Percentiles rank a stretch among this genome's conserved stretches.
These are phyloP conservation scores for Percopsis omiscomaycus DNA, from an alignment of 2,797 vertebrate species.

Conservation along the genomic window DNA sequence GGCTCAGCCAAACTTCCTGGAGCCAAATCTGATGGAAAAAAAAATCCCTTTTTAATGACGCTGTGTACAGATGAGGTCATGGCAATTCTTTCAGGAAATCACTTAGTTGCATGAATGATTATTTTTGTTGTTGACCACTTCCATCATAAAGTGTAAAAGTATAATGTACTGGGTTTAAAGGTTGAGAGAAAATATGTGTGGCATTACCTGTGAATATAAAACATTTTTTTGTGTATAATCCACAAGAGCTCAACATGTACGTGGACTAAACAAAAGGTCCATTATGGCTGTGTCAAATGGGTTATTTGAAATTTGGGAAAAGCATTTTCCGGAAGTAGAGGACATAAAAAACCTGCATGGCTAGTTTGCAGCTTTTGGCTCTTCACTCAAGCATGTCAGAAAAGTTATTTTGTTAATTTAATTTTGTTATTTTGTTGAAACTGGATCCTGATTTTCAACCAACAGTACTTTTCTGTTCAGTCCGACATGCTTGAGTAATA, in stretches of 20 bases:
- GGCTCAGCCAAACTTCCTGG: slow-evolving; percentile 31
- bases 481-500: slow-evolving; percentile 28
- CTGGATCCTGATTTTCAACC: slow-evolving; percentile 13
- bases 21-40: slow-evolving; percentile 12
- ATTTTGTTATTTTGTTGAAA: too few species aligned
- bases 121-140: neutral
- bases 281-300: neutral
- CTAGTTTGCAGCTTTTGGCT: neutral
- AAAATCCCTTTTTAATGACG: slow-evolving; percentile 46
- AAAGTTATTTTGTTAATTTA: slow-evolving; percentile 34
- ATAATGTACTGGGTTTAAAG: neutral
- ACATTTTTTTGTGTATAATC: neutral
- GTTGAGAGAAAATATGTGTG: neutral
- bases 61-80: slow-evolving; percentile 43
- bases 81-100: slow-evolving; percentile 17
- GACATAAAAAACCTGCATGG: slow-evolving; percentile 10
- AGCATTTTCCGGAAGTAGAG: slow-evolving; percentile 4
- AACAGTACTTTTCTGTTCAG: too few species aligned
- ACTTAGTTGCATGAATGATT: slow-evolving; percentile 2
- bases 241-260: too few species aligned
- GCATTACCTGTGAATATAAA: neutral
- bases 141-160: neutral
- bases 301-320: neutral
- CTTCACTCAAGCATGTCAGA: slow-evolving; percentile 17
- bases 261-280: neutral